phyloP scores from a whole-genome alignment of 92 coral and sea anemone species.

The Bergia puertoricense region DNA sequence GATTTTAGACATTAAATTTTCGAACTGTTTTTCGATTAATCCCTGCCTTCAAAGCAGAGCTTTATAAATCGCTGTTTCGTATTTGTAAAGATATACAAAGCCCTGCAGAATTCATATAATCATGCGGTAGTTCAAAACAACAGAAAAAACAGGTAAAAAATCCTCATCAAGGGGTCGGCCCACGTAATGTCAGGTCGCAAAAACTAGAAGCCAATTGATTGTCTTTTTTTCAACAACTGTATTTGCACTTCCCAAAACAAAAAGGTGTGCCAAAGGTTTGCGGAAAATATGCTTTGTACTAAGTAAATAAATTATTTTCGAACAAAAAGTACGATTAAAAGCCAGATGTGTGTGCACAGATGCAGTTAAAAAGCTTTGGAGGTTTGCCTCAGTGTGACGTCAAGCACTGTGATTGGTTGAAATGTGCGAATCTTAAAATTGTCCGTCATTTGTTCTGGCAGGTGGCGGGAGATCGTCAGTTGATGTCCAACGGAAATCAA shows the following conservation, averaged over 20 bases:
- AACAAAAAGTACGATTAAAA: background rate
- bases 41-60: background rate
- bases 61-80: background rate
- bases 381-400: conserved; percentile 52
- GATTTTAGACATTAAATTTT: background rate
- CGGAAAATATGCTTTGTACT: background rate
- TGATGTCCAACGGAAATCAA: conserved; percentile 60
- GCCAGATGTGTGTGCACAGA: conserved; percentile 31
- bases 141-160: background rate
- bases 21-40: background rate
- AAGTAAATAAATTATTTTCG: background rate
- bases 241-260: background rate
- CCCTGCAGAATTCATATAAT: background rate
- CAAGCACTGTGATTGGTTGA: conserved; percentile 75
- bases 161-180: background rate
- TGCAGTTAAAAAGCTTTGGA: conserved; percentile 21
- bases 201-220: background rate
- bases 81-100: too few relatives aligned
- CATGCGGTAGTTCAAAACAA: background rate
- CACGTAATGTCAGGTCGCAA: background rate
- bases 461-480: conserved; percentile 80
- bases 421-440: conserved; percentile 9
- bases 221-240: background rate
- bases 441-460: conserved; percentile 51
- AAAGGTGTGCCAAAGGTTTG: background rate